Evolutionary conservation across 2,888 invertebrate species (phyloP), one percentile per base, ranked within the genome.

Genomic region (Drosophila yooni): DNA sequence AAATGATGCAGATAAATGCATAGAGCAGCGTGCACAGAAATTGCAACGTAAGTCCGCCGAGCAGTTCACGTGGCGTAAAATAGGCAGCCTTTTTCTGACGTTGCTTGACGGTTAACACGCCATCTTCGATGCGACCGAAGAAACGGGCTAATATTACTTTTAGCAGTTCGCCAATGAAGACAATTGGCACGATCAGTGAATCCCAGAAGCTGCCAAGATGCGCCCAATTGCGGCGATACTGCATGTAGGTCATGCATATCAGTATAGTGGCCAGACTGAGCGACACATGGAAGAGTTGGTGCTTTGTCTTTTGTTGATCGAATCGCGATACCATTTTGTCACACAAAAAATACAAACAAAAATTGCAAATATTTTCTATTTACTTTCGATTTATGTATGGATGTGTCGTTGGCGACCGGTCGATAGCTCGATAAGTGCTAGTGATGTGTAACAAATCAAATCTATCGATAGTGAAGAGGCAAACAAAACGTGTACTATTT

Each of bases 221-320:
- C 34, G 88, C 80, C 93, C 93, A 93, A 50, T 92, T 92, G 8
- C 88, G 87, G 27, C 88, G 90, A 54, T 89, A 91, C 57, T 93
- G 92, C 87, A 92, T 90, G 59, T 93, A 93, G 3, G 92, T 89
- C 92, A 93, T 92, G 75, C 93, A 92, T 34, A 92, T 87, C 18
- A 93, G 78, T 40, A 93, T 91, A 3, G 92, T 91, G n/a, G 91
- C 91, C 57, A 93, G 78, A 58, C 92, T 92, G 25, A 93, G 91
- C 25, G 93, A 92, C 18, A 93, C 82, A 74, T 93, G 92, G 70
- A 93, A 92, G 38, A 93, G 88, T 80, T 93, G 93, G 71, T 93
- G 93, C 66, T 93, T 93, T 51, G 92, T 92, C 76, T 92, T 93
- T 59, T 91, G 91, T 53, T 92, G 91, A 88, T 93, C 93, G 51